These are phyloP conservation scores for Sesamia nonagrioides DNA, from an alignment of 1,140 invertebrate genomes.

Conservation along the genomic window DNA sequence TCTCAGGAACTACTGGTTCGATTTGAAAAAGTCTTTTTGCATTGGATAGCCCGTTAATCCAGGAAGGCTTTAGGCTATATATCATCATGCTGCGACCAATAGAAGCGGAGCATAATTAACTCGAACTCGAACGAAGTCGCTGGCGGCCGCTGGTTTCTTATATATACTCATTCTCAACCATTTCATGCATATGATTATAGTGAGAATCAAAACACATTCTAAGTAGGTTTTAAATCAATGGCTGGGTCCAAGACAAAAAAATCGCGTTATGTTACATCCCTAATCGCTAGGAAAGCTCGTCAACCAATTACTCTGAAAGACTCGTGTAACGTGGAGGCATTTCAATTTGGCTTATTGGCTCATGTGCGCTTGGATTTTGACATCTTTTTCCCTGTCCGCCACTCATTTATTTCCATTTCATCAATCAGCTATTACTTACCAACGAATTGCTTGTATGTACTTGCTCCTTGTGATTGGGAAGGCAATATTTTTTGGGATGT, in stretches of 20 bases:
- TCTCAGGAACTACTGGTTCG: too few species aligned
- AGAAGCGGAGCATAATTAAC: too few species aligned
- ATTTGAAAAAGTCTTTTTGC: too few species aligned
- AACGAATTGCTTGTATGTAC: slow-evolving; percentile 38
- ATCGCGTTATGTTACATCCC: slow-evolving; percentile 55
- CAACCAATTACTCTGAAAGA: slow-evolving; percentile 84
- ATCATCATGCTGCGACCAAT: too few species aligned
- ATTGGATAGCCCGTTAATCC: too few species aligned
- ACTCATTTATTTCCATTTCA: slow-evolving; percentile 75
- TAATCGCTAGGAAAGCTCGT: slow-evolving; percentile 70
- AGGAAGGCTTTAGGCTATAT: too few species aligned
- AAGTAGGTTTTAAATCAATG: neutral
- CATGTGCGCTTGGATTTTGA: slow-evolving; percentile 81
- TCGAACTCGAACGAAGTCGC: too few species aligned
- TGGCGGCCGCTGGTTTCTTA: too few species aligned
- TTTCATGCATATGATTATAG: too few species aligned
- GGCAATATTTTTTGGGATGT: slow-evolving; percentile 9
- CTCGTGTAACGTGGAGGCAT: slow-evolving; percentile 74
- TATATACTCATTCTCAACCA: too few species aligned
- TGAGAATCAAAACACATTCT: too few species aligned
- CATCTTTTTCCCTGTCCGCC: slow-evolving; percentile 77
- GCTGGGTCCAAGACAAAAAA: slow-evolving; percentile 10
- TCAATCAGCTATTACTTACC: slow-evolving; percentile 62
- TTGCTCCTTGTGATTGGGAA: slow-evolving; percentile 9
- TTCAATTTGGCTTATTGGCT: slow-evolving; percentile 85